phyloP scores from a whole-genome alignment of 2,888 invertebrate genomes.

The Dioctria linearis region DNA sequence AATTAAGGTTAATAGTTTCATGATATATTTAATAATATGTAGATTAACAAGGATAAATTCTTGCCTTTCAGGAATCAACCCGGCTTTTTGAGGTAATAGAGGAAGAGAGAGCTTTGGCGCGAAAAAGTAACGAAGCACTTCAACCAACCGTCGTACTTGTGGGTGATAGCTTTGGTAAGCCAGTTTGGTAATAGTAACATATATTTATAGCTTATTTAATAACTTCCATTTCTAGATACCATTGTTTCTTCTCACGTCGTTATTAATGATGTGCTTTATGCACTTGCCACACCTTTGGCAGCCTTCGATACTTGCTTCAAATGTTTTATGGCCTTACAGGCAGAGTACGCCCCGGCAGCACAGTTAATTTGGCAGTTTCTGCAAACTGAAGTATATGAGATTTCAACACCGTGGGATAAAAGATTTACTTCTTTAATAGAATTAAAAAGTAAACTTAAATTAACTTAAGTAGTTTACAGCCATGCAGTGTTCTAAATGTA shows the following conservation, averaged over 20 bases:
- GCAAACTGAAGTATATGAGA: neutral
- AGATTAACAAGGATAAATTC: neutral
- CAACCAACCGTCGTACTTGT: neutral
- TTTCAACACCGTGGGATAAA: neutral
- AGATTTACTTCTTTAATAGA: neutral
- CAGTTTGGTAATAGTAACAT: neutral
- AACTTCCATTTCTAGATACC: neutral
- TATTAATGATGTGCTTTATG: neutral
- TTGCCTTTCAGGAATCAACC: neutral
- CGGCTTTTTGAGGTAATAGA: neutral
- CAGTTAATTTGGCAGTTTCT: neutral
- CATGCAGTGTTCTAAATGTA: too few relatives aligned
- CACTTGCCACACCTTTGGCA: neutral
- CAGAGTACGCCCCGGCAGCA: neutral
- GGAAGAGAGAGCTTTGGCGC: neutral
- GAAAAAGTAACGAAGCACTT: neutral
- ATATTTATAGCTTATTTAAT: too few relatives aligned
- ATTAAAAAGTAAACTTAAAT: neutral
- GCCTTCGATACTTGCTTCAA: neutral
- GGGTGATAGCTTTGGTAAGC: neutral
- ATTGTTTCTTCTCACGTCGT: neutral
- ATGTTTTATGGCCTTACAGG: neutral
- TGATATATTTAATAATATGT: too few relatives aligned
- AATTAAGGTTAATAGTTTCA: too few relatives aligned
- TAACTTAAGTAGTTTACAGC: too few relatives aligned